Evolutionary conservation across 1,140 invertebrate species (phyloP), one percentile per base, ranked within the genome.

Genomic region (Oscheius sp.): DNA sequence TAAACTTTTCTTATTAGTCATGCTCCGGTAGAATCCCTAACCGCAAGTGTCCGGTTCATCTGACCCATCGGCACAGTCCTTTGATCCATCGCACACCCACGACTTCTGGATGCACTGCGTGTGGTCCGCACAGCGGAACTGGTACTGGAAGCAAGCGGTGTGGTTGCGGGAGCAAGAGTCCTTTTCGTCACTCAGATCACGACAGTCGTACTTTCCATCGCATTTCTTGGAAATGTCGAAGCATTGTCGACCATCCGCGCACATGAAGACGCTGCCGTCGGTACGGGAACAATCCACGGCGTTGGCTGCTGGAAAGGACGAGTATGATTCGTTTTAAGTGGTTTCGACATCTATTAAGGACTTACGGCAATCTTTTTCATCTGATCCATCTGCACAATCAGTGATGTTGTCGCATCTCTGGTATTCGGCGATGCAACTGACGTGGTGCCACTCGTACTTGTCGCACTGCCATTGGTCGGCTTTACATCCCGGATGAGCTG

Each of bases 321-420:
- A 59, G 29, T 13, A 26, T 71, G 28, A 42, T 42, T 42, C 10
- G 10, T 42, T 42, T 42, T 42, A 10, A 10, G 38, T 42, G n/a
- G n/a, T n/a, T 10, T 42, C 38, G 38, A 42, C n/a, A 10, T 42
- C n/a, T 42, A 42, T n/a, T 42, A 67, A 55, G n/a, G 26, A 68
- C 75, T 94, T 87, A 95, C 93, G 91, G 88, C 94, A 95, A 84
- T 92, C 91, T 20, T 90, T 90, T 87, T 95, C 93, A 85, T 96
- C 94, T 13, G 92, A 92, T 68, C 93, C 93, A 84, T 96, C 94
- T 42, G 92, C 90, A 86, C 94, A 97, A 87, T 97, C 94, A 0
- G 93, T 90, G 46, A 90, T 90, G 88, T 92, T 93, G 87, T 97
- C 94, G 86, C 94, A 96, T 81, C 91, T 90, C 90, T 45, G 93